Percentiles rank a stretch among this genome's conserved stretches.
Evolutionary conservation across 2,888 invertebrate species (phyloP).

Genomic region (Sesia apiformis): DNA sequence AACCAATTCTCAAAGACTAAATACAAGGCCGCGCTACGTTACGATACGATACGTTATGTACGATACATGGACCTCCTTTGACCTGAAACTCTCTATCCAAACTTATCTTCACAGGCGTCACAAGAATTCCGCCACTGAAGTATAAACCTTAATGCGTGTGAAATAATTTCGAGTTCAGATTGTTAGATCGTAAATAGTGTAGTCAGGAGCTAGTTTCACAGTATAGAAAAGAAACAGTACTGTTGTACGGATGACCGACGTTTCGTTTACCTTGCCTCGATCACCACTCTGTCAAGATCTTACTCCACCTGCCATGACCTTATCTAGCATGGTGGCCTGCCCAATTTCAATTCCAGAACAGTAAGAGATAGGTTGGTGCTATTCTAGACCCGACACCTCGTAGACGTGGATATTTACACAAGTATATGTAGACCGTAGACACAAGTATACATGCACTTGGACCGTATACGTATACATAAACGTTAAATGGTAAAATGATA

Average conservation of each 20-base stretch:
- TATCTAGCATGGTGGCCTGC: no score
- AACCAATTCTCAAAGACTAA: constrained; percentile 1
- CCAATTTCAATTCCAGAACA: no score
- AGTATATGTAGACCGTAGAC: no score
- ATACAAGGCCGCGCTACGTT: constrained; percentile 9
- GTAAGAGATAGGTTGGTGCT: no score
- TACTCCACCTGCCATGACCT: no score
- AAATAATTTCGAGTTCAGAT: constrained; percentile 6
- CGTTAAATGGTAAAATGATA: no score
- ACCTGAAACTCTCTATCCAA: constrained; percentile 56
- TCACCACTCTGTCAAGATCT: no score
- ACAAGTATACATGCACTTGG: no score
- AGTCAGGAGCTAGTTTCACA: constrained; percentile 7
- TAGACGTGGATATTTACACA: no score
- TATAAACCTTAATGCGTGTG: constrained; percentile 14
- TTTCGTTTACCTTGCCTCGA: no score
- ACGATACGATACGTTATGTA: constrained; percentile 9
- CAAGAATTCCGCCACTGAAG: constrained; percentile 7
- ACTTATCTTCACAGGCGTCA: constrained; percentile 44
- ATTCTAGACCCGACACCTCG: no score
- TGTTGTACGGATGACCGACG: not conserved
- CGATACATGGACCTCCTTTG: constrained; percentile 14
- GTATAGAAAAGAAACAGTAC: not conserved
- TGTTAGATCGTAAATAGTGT: constrained; percentile 6
- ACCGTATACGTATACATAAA: no score